These are phyloP conservation scores for Lochmaea crataegi DNA, from an alignment of 2,888 invertebrate genomes.

Conservation along the genomic window DNA sequence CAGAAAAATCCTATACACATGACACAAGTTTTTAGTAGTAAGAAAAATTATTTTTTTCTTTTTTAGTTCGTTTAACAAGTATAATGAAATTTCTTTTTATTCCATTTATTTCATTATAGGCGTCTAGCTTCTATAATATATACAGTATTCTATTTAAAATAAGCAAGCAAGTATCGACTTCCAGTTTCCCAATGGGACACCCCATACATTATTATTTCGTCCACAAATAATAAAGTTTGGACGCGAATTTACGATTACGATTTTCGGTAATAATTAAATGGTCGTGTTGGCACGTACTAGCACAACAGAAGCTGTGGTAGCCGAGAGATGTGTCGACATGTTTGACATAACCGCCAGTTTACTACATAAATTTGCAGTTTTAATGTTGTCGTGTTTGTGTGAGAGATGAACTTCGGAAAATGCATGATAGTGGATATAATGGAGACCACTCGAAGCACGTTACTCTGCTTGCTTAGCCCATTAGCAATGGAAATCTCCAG, in stretches of 20 bases:
- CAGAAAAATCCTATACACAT: no score
- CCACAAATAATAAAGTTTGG: no score
- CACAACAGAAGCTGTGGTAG: background rate
- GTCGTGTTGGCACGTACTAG: conserved; percentile 30
- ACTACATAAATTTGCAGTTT: conserved; percentile 48
- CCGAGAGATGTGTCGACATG: conserved; percentile 19
- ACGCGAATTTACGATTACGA: background rate
- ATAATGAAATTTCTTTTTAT: no score
- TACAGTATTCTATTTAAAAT: no score
- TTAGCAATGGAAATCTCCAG: conserved; percentile 50
- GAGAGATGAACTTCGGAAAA: conserved; percentile 44
- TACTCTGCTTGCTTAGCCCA: conserved; percentile 40
- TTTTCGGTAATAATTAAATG: conserved; percentile 21
- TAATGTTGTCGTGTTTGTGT: conserved; percentile 45
- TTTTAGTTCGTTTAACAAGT: no score
- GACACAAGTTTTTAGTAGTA: no score
- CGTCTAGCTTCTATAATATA: no score
- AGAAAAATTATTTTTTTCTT: no score
- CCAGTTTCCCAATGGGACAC: no score
- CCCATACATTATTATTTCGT: no score
- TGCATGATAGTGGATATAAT: conserved; percentile 50
- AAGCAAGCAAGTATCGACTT: no score
- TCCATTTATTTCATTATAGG: no score
- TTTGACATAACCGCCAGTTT: conserved; percentile 37
- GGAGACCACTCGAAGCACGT: conserved; percentile 42